Base-by-base conservation (phyloP, 1,140 invertebrate species). In the Conopomorpha cramerella region DNA sequence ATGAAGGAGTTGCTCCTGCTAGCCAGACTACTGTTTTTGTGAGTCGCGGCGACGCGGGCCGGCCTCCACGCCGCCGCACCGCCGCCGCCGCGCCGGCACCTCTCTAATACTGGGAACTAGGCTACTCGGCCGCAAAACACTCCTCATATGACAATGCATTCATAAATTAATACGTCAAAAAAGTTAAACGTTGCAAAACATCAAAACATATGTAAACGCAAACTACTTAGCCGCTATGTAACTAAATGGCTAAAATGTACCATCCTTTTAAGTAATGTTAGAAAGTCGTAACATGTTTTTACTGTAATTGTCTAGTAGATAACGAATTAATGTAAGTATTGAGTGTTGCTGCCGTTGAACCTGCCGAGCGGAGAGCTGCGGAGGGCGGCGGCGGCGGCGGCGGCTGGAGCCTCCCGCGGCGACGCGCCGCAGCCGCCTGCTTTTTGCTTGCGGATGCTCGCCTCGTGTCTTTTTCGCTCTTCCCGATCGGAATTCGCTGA, bases 401-500 rank as follows among this genome's bases (percentile, higher is more conserved):
- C 38, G 19, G 39, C 34, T 39, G 51, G 39, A 49, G 62, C 59
- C 70, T 63, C 70, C 70, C 63, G 66, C 56, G 38, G 67, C 36
- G 68, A 39, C 36, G 48, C 51, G 42, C 54, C 38, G 48, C 57
- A 53, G 44, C 40, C 48, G 45, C 67, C 49, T 3, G 61, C 55
- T 74, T 74, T 74, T 74, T 74, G 55, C 42, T 45, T 31, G 29
- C 50, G 51, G 53, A 66, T 67, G 63, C 66, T 56, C 57, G 55
- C 57, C 65, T 67, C 67, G 70, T 74, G 70, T 72, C 62, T 66
- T 74, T 71, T 71, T 72, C 65, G 65, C 65, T 72, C 63, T 70
- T 70, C 47, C 55, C 63, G 52, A 64, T 70, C 41, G 70, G 70
- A 74, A 74, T 74, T 74, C 59, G 65, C 64, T 57, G 59, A 58